Conservation (phyloP, 2,797 vertebrate genomes). For the Betta splendens region DNA sequence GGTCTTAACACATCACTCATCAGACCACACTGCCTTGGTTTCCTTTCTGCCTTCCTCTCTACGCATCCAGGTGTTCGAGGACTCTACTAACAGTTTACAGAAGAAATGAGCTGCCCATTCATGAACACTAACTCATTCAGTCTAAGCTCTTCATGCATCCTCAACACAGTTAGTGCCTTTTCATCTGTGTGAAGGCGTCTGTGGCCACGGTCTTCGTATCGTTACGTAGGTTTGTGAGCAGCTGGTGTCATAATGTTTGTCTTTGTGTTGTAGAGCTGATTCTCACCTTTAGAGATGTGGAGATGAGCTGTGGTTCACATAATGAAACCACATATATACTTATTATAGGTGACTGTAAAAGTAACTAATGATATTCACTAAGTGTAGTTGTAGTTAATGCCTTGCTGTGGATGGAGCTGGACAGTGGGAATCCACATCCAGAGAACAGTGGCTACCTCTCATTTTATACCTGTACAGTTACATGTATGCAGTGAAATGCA, state of each 20-base stretch:
- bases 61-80: background rate
- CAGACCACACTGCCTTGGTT: too few species aligned
- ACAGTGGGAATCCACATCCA: too few species aligned
- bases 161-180: constrained; percentile 32
- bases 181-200: constrained; percentile 14
- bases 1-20: too few species aligned
- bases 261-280: background rate
- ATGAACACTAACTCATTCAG: background rate
- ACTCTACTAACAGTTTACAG: background rate
- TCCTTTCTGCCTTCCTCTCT: too few species aligned
- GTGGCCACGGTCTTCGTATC: background rate
- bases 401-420: background rate
- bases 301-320: background rate
- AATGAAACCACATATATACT: background rate
- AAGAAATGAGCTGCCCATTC: background rate
- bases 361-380: constrained; percentile 11
- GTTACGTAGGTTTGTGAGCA: background rate
- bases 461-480: constrained; percentile 30
- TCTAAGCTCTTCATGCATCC: background rate
- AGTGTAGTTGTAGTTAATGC: constrained; percentile 7
- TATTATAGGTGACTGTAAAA: constrained; percentile 9
- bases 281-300: background rate
- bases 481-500: background rate
- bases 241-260: background rate
- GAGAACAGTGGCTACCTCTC: constrained; percentile 3